Evolutionary conservation across 1,140 invertebrate species (phyloP), one percentile per base, ranked within the genome.

Genomic region (Battus philenor): DNA sequence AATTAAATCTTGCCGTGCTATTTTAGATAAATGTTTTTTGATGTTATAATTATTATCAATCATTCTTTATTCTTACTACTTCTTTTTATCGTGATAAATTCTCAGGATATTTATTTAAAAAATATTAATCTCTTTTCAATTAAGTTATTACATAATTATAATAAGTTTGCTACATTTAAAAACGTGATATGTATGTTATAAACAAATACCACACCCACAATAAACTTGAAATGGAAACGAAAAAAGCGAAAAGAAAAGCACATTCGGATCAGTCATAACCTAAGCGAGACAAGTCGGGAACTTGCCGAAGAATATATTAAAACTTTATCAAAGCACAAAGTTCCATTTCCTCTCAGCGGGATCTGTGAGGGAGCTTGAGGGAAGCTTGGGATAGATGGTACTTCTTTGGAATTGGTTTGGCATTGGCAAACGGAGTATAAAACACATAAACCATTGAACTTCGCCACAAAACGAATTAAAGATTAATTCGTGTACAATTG

Each of bases 231-330:
- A 31, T 34, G 26, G 45, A 47, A 41, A 16, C 15, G 11, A 50
- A 55, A 54, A 44, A 46, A 36, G 22, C 44, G 12, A 44, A 52
- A 39, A 44, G 27, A 48, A 52, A 46, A 36, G 49, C 50, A 64
- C 49, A 69, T 61, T 53, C 60, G 56, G 56, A 73, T 63, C 53
- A 68, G 59, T 75, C 76, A 80, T 78, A 82, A 78, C 74, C 59
- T 64, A 49, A 44, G 51, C 51, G 59, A 69, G 64, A 71, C 68
- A 74, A 77, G 50, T 75, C 62, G 56, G 49, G 50, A 74, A 75
- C 66, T 77, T 66, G 53, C 64, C 63, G 64, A 80, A 77, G 78
- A 82, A 82, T 82, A 78, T 74, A 78, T 82, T 82, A 80, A 82
- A 82, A 82, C 71, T 82, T 82, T 77, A 70, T 78, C 74, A 78